Evolutionary conservation across 37 sponge, comb jelly and placozoan species (phyloP), one percentile per base, ranked within the genome.

Genomic region (Geodia barretti): DNA sequence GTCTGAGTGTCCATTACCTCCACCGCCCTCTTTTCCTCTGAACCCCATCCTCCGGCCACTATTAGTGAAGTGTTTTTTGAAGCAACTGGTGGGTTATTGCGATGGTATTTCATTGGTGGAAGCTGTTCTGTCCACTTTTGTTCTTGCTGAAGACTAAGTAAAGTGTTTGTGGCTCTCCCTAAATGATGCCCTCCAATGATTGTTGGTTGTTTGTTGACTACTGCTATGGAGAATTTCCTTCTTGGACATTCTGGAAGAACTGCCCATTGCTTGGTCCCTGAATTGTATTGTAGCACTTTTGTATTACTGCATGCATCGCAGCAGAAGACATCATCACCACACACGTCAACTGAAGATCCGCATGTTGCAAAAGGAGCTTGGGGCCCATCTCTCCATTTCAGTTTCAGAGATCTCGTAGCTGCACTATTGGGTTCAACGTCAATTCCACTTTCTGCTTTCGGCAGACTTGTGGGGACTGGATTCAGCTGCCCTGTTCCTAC

Each of bases 1-100:
- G 68, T 68, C 68, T 68, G 20, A 33, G 68, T 68, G 68, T 68
- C 68, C 68, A 68, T 68, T 5, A 68, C 68, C 34, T 68, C 68
- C 20, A 68, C 68, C 3, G 68, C 34, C 9, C 33, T 68, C 29
- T 33, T 20, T 7, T 30, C 4, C 29, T 68, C 34, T 28, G 9
- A 20, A 33, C 34, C 32, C 9, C 68, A 7, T 30, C 68, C 68
- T 68, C 68, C 68, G 25, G 68, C 68, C 29, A 68, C 34, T 20
- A 68, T 32, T 33, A 68, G 68, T 7, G 68, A 68, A 21, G 1
- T 68, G 68, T 32, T 33, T 32, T 20, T 68, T 30, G 33, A 31
- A 20, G 34, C 68, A 4, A 68, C 68, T 5, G 68, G 20, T 33
- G 68, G 30, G 5, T 4, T 20, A 28, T 32, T 33, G 68, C 33